Percentiles rank a stretch among this genome's conserved stretches.
phyloP scores from a whole-genome alignment of 1,140 invertebrate species.

The Daktulosphaira vitifoliae region DNA sequence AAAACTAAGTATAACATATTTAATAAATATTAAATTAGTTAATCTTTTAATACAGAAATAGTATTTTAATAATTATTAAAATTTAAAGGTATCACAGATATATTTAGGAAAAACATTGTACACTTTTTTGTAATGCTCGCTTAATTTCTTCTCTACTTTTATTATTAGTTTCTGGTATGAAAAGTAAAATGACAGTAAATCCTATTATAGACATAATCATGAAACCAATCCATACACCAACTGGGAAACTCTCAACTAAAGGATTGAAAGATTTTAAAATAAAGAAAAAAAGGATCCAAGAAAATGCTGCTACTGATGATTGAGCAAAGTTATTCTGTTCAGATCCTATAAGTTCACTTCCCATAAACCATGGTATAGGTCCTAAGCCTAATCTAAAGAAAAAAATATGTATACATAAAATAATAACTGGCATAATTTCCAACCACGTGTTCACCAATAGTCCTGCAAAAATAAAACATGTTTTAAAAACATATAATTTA shows the following conservation, averaged over 20 bases:
- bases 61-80: too few relatives aligned
- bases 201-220: constrained; percentile 60
- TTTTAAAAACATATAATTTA: too few relatives aligned
- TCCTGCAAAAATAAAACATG: too few relatives aligned
- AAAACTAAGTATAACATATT: too few relatives aligned
- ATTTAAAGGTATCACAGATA: too few relatives aligned
- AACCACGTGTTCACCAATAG: too few relatives aligned
- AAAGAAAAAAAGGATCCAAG: constrained; percentile 48
- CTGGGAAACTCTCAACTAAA: constrained; percentile 40
- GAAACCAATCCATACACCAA: constrained; percentile 55
- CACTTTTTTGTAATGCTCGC: constrained; percentile 45
- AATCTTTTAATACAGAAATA: too few relatives aligned
- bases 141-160: constrained; percentile 75
- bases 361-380: constrained; percentile 63
- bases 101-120: too few relatives aligned
- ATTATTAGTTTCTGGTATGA: constrained; percentile 88
- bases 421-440: constrained; percentile 42
- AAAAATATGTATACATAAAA: constrained; percentile 47
- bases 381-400: constrained; percentile 57
- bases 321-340: constrained; percentile 52
- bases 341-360: constrained; percentile 58
- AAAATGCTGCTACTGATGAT: constrained; percentile 46
- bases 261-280: constrained; percentile 47
- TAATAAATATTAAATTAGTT: too few relatives aligned
- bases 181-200: constrained; percentile 59